These are phyloP conservation scores for Solen grandis DNA, from an alignment of 1,140 invertebrate genomes.

Conservation along the genomic window DNA sequence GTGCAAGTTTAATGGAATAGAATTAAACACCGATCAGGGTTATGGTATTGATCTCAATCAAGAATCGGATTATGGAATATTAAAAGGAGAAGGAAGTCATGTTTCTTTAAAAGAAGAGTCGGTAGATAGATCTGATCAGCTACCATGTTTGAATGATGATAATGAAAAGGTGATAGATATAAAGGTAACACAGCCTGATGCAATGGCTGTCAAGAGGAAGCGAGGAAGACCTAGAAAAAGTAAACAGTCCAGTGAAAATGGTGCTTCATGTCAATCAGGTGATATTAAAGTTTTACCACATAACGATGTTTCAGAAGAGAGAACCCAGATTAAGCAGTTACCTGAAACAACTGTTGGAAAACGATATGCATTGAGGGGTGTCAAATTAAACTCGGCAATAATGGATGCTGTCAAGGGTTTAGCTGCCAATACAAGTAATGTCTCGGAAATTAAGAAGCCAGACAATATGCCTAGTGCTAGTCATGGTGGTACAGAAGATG, in stretches of 20 bases:
- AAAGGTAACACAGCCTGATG: no score
- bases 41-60: no score
- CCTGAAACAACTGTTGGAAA: not conserved
- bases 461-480: constrained; percentile 6
- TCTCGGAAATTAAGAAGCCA: not conserved
- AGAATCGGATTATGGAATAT: no score
- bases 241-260: not conserved
- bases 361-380: constrained; percentile 60
- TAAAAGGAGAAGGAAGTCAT: no score
- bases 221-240: constrained; percentile 36
- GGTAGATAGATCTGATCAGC: no score
- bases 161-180: no score
- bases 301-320: not conserved
- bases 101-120: no score
- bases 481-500: not conserved
- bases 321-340: not conserved
- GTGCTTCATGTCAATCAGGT: not conserved
- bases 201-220: constrained; percentile 40
- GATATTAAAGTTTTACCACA: not conserved
- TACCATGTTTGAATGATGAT: no score
- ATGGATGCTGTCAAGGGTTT: constrained; percentile 59
- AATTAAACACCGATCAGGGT: no score
- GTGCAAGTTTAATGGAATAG: no score
- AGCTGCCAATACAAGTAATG: constrained; percentile 7
- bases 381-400: constrained; percentile 56